Evolutionary conservation across 1,140 invertebrate genomes (phyloP).

Genomic region (Megathymus violae): DNA sequence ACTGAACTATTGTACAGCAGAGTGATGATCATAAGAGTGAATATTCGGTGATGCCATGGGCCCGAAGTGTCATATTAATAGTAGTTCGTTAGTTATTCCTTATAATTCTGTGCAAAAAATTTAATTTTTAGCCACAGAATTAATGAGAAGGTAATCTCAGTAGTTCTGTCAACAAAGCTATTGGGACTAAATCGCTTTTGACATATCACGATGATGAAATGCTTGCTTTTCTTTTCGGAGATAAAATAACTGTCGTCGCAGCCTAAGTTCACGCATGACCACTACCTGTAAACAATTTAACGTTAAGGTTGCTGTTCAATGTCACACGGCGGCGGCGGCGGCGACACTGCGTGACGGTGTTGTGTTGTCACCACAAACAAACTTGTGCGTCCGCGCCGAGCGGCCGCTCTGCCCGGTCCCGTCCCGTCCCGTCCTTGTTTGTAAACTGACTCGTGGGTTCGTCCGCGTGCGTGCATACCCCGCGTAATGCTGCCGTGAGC

Average conservation of each 20-base stretch:
- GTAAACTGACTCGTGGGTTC: conserved; percentile 43
- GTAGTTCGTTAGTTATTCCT: too few species aligned
- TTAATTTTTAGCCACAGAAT: too few species aligned
- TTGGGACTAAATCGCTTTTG: too few species aligned
- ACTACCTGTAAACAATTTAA: conserved; percentile 8
- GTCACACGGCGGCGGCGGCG: conserved; percentile 50
- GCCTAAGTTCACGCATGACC: conserved; percentile 32
- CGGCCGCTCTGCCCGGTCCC: conserved; percentile 61
- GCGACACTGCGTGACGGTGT: conserved; percentile 47
- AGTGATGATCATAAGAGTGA: too few species aligned
- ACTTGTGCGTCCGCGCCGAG: conserved; percentile 57
- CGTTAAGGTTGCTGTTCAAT: conserved; percentile 51
- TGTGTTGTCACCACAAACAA: conserved; percentile 46
- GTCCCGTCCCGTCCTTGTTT: conserved; percentile 38
- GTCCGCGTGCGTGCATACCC: conserved; percentile 33
- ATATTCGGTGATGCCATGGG: too few species aligned
- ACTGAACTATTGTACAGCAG: too few species aligned
- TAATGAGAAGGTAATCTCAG: too few species aligned
- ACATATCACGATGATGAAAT: too few species aligned
- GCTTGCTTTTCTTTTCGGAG: neutral
- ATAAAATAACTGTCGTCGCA: conserved; percentile 15
- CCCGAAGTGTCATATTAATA: too few species aligned
- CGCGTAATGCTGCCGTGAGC: conserved; percentile 34
- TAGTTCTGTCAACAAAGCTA: too few species aligned
- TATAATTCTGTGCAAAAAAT: too few species aligned